Conservation (phyloP, 2,888 invertebrate genomes). For the Apeira syringaria region DNA sequence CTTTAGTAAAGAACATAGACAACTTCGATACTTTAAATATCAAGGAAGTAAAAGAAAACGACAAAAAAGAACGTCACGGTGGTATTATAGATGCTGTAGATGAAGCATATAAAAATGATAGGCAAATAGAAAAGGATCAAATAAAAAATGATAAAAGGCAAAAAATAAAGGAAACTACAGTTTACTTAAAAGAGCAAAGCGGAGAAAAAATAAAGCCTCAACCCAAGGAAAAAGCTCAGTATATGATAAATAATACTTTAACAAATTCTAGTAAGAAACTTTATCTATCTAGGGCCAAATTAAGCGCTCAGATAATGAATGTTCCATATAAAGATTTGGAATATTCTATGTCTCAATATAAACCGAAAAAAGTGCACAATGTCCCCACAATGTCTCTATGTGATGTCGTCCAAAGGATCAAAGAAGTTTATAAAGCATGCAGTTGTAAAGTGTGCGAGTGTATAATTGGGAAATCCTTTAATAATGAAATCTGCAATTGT, state of each 20-base stretch:
- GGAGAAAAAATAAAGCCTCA: background rate
- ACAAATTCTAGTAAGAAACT: constrained; percentile 2
- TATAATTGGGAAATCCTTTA: constrained; percentile 34
- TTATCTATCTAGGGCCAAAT: constrained; percentile 35
- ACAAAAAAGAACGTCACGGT: constrained; percentile 10
- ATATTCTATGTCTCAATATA: constrained; percentile 20
- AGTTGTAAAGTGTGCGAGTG: constrained; percentile 71
- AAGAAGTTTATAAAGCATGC: constrained; percentile 62
- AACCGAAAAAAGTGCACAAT: constrained; percentile 1
- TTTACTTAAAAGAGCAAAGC: background rate
- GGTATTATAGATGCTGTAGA: constrained; percentile 10
- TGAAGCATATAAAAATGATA: constrained; percentile 3
- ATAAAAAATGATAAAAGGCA: too few species aligned
- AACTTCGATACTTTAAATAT: constrained; percentile 1
- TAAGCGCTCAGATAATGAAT: constrained; percentile 56
- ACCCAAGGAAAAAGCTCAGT: background rate
- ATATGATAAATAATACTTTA: too few species aligned
- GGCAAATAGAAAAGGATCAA: background rate
- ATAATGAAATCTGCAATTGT: constrained; percentile 40
- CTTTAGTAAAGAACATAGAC: background rate
- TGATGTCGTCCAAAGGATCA: constrained; percentile 55
- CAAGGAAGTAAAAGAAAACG: background rate
- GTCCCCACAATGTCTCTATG: constrained; percentile 30
- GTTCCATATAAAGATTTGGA: constrained; percentile 43
- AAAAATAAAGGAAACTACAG: constrained; percentile 3